Conservation (phyloP, 2,888 invertebrate genomes). For the Sisyra nigra region DNA sequence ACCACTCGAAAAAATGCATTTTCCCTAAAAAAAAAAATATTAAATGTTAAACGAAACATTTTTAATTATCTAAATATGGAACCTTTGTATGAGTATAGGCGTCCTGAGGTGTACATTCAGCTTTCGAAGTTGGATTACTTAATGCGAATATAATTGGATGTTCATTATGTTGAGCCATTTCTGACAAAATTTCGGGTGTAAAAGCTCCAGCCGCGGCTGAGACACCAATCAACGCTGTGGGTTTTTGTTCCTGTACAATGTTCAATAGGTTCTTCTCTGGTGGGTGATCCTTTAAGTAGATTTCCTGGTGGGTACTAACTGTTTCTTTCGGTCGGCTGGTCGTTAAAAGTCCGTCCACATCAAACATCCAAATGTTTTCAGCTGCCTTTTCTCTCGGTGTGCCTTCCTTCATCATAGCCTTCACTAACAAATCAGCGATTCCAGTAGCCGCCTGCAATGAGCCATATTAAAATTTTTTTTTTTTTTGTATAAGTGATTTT, state of each 20-base stretch:
- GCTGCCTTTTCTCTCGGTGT: conserved; percentile 18
- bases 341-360: conserved; percentile 88
- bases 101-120: conserved; percentile 98
- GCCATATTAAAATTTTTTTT: too few species aligned
- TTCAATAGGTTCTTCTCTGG: conserved; percentile 66
- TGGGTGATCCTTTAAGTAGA: conserved; percentile 63
- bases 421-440: conserved; percentile 80
- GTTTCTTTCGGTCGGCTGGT: conserved; percentile 73
- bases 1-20: conserved; percentile 87
- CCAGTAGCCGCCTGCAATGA: conserved; percentile 50
- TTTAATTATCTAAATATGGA: background rate
- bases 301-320: conserved; percentile 59
- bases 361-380: conserved; percentile 75
- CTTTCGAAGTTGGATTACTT: conserved; percentile 95
- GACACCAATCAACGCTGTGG: conserved; percentile 84
- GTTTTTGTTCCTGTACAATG: conserved; percentile 66
- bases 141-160: conserved; percentile 92
- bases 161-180: conserved; percentile 72
- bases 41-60: background rate
- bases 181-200: conserved; percentile 65
- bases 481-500: too few species aligned
- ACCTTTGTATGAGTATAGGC: conserved; percentile 81
- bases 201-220: conserved; percentile 92
- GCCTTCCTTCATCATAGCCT: conserved; percentile 87
- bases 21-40: conserved; percentile 17